Conservation (phyloP, 2,888 invertebrate genomes). For the Apotomis betuletana region DNA sequence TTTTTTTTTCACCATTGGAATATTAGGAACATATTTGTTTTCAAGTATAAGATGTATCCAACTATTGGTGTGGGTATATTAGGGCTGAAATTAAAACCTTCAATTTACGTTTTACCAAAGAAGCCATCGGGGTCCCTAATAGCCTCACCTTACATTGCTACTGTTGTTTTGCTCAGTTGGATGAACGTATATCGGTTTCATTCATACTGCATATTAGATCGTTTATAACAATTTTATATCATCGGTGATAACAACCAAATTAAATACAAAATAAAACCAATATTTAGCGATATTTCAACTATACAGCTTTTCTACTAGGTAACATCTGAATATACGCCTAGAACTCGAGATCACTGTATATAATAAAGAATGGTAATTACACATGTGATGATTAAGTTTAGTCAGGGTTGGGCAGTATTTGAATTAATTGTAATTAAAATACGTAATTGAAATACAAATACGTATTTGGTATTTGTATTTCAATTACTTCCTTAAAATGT, state of each 20-base stretch:
- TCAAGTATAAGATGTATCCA: no score
- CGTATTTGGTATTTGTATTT: constrained; percentile 19
- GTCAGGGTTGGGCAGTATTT: no score
- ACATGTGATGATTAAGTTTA: constrained; percentile 18
- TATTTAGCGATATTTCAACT: constrained; percentile 8
- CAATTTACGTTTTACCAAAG: no score
- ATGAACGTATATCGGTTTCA: no score
- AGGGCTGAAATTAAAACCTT: no score
- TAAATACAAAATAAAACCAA: neutral
- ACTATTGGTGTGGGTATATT: no score
- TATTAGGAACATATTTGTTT: no score
- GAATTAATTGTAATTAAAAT: constrained; percentile 27
- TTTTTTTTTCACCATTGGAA: no score
- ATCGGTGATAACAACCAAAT: neutral
- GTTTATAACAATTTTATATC: neutral
- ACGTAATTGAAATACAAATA: constrained; percentile 34
- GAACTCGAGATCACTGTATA: constrained; percentile 24
- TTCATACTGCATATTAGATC: neutral
- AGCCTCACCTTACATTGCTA: no score
- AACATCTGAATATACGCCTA: constrained; percentile 35
- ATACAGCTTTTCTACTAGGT: constrained; percentile 4
- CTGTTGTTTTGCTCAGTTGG: no score
- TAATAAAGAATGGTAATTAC: constrained; percentile 23
- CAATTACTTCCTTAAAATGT: neutral
- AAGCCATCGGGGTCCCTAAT: no score